Conservation (phyloP, 2,797 vertebrate genomes). For the Clarias platycephalus region DNA sequence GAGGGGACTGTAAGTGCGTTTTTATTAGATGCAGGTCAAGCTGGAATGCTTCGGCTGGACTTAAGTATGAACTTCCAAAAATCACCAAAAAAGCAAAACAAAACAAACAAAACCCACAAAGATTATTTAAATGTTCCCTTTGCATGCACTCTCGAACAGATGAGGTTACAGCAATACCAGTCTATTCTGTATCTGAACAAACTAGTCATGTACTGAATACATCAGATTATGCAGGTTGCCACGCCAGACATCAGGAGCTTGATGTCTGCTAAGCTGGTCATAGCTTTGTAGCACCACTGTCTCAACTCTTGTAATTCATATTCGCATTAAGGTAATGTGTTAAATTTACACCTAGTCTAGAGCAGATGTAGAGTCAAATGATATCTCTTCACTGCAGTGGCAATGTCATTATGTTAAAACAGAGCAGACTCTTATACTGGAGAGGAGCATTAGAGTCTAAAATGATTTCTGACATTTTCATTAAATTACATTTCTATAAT, state of each 20-base stretch:
- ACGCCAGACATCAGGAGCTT: too few species aligned
- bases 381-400: not conserved
- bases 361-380: not conserved
- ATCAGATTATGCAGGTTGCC: not conserved
- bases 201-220: not conserved
- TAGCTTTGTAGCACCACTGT: not conserved
- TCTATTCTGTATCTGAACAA: not conserved
- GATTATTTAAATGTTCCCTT: too few species aligned
- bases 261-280: not conserved
- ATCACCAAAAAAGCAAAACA: not conserved
- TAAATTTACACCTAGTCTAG: not conserved
- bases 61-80: not conserved
- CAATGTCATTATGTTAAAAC: not conserved
- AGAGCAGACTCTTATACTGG: conserved; percentile 2
- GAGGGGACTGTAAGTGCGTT: not conserved
- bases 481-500: not conserved
- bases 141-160: not conserved
- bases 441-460: not conserved
- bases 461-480: conserved; percentile 14
- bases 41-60: not conserved
- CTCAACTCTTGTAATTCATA: not conserved
- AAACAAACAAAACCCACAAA: not conserved
- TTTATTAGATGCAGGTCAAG: not conserved
- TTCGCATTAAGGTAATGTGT: not conserved
- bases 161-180: not conserved